Base-by-base conservation (phyloP, 2,888 invertebrate genomes). In the Liopterus haemorrhoidalis region DNA sequence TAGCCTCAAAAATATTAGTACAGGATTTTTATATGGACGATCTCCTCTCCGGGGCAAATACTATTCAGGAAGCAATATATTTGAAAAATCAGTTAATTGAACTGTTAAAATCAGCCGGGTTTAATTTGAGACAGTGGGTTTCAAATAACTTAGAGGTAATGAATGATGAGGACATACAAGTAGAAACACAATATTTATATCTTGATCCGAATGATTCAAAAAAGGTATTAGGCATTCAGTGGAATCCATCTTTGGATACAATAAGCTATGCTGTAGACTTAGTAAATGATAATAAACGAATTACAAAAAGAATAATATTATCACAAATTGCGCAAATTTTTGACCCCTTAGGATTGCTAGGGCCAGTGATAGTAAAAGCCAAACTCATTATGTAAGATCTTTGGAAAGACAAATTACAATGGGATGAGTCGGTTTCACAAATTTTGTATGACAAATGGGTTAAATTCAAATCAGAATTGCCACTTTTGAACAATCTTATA, bases 21-120 rank as follows among this genome's bases (percentile, higher is more conserved):
- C 19, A 40, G 2, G 49, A 55, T 20, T 48, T 53, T n/a, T 60
- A 60, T 19, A 51, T 61, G 5, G 57, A 61, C 35, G 58, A 59
- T 44, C 20, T 55, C 1, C 16, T 56, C 9, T 28, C 51, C 2
- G 54, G 54, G n/a, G 47, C 42, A 2, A 3, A 27, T 9, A 42
- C 52, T 9, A 15, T 46, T 1, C 39, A 47, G 5, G 32, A 54
- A 28, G 53, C 52, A 2, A 14, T 48, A 1, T 5, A 43, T 16
- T 5, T 49, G 4, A 36, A 50, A 27, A 5, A 32, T 4, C 32
- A 51, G 20, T 33, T 54, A 1, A 39, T 30, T n/a, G 21, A 21
- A 1, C 12, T 51, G 3, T 21, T 51, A 6, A 9, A 12, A 1
- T 20, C 18, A 5, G 50, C 38, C 12, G 37, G 43, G 2, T 43